Evolutionary conservation across 2,113 vertebrate genomes (phyloP).

Genomic region (Clarias magur): DNA sequence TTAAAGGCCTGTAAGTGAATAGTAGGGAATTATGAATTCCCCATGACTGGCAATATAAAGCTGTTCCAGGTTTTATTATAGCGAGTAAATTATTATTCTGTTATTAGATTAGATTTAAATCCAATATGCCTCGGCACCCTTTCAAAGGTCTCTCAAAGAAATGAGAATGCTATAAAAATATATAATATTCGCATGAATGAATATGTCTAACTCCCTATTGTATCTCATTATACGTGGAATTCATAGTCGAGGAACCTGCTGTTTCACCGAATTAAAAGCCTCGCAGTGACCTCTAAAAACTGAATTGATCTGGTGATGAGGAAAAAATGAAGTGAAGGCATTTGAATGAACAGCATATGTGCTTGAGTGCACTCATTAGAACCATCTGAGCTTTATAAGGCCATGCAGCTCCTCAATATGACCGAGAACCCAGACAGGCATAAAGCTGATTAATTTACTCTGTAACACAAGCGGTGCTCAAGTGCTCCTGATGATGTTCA

Average conservation of each 20-base stretch:
- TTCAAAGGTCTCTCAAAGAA: constrained; percentile 31
- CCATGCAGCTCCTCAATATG: constrained; percentile 41
- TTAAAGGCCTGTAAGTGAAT: background rate
- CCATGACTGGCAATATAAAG: background rate
- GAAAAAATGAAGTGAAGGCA: constrained; percentile 36
- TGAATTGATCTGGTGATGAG: constrained; percentile 46
- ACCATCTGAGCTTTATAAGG: constrained; percentile 45
- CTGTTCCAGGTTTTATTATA: background rate
- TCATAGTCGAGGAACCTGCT: constrained; percentile 30
- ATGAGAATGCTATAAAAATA: constrained; percentile 26
- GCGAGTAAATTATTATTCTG: constrained; percentile 21
- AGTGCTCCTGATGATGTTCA: constrained; percentile 31
- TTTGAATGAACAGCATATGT: constrained; percentile 50
- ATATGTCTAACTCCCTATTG: constrained; percentile 44
- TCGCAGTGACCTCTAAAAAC: constrained; percentile 53
- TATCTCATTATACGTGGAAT: constrained; percentile 36
- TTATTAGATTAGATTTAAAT: constrained; percentile 23
- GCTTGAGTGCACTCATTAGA: constrained; percentile 54
- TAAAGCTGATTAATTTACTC: constrained; percentile 51
- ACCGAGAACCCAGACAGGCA: constrained; percentile 52
- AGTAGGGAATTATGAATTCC: background rate
- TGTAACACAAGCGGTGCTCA: constrained; percentile 39
- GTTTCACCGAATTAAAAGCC: constrained; percentile 42
- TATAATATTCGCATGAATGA: constrained; percentile 45
- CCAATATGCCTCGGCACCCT: constrained; percentile 9